These are phyloP conservation scores for Sipha maydis DNA, from an alignment of 2,888 invertebrate genomes.

Conservation along the genomic window DNA sequence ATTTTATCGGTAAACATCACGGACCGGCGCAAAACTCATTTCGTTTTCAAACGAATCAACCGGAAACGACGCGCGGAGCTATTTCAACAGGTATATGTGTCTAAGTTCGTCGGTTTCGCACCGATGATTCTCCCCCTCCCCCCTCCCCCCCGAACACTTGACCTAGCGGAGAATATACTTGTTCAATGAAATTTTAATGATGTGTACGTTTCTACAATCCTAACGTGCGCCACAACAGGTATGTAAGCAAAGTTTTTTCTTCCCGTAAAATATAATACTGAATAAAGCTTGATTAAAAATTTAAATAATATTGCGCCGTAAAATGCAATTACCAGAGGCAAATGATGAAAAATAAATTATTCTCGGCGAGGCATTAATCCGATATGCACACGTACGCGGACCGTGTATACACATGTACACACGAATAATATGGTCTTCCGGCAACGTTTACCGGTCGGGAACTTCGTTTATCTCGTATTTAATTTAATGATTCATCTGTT, in stretches of 20 bases:
- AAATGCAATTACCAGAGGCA: background rate
- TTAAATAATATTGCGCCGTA: background rate
- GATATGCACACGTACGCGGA: too few species aligned
- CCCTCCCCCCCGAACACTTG: background rate
- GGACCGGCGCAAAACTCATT: background rate
- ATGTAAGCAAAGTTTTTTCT: too few species aligned
- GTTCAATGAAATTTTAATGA: conserved; percentile 17
- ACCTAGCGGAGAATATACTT: background rate
- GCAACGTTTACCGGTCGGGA: too few species aligned
- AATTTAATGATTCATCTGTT: too few species aligned
- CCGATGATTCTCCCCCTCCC: too few species aligned
- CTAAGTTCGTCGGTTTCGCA: too few species aligned
- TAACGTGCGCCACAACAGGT: background rate
- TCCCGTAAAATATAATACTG: background rate
- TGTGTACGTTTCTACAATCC: background rate
- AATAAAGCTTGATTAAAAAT: background rate
- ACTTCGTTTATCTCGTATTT: too few species aligned
- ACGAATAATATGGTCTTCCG: too few species aligned
- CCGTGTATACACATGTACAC: too few species aligned
- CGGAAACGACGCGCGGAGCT: background rate
- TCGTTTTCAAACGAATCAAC: background rate
- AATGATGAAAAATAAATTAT: background rate
- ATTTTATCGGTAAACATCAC: background rate
- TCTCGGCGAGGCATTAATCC: background rate
- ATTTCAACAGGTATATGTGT: too few species aligned